These are phyloP conservation scores for Melitaea cinxia DNA, from an alignment of 1,140 invertebrate genomes.

Conservation along the genomic window DNA sequence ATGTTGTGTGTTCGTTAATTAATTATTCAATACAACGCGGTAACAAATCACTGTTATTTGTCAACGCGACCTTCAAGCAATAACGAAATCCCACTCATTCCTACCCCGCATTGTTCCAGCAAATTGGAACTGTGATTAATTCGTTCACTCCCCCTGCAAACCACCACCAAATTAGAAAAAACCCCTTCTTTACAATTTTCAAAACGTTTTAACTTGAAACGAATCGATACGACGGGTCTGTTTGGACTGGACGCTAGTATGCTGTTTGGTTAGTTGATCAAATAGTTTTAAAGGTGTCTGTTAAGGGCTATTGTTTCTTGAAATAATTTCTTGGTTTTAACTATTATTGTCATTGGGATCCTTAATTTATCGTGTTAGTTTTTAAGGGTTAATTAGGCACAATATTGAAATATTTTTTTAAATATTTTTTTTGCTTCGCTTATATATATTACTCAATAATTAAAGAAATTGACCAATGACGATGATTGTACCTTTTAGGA, in stretches of 20 bases:
- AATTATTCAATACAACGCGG: conserved; percentile 4
- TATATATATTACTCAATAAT: no score
- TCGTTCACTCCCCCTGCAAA: conserved; percentile 71
- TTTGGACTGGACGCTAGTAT: conserved; percentile 46
- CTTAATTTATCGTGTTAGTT: neutral
- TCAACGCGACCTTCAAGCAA: conserved; percentile 30
- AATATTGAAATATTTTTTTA: no score
- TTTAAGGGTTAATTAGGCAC: no score
- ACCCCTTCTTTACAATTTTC: conserved; percentile 19
- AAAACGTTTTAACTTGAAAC: neutral
- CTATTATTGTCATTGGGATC: neutral
- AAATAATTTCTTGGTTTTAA: conserved; percentile 21
- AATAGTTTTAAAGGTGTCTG: conserved; percentile 62
- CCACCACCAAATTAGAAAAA: conserved; percentile 53
- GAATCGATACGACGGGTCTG: conserved; percentile 39
- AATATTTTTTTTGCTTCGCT: no score
- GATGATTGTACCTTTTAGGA: no score
- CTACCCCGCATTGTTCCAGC: conserved; percentile 66
- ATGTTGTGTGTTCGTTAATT: neutral
- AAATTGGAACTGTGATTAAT: conserved; percentile 78
- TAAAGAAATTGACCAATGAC: no score
- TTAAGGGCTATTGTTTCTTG: conserved; percentile 42
- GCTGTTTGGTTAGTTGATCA: conserved; percentile 64
- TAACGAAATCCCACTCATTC: conserved; percentile 43
- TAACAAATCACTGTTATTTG: conserved; percentile 29